Conservation (phyloP, 2,113 vertebrate genomes). For the Hiodon tergisus region DNA sequence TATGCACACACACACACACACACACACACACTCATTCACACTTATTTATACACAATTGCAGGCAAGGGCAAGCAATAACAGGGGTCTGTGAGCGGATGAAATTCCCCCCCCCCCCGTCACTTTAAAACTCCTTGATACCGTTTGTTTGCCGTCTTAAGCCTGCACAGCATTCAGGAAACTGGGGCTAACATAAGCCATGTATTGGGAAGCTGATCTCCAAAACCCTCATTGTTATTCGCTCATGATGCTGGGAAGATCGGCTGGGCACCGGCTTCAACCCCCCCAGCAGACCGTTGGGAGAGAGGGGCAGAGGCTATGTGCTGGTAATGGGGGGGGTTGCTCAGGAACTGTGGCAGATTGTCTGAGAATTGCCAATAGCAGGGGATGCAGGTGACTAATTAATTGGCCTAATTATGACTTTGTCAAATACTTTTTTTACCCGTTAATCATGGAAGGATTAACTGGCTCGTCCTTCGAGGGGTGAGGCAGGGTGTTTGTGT, state of each 20-base stretch:
- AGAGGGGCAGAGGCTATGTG: background rate
- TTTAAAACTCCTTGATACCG: conserved; percentile 36
- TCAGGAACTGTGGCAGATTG: conserved; percentile 33
- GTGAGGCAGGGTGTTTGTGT: background rate
- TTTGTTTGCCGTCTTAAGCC: conserved; percentile 58
- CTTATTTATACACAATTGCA: background rate
- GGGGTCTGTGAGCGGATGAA: conserved; percentile 34
- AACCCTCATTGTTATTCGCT: conserved; percentile 60
- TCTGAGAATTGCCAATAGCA: conserved; percentile 27
- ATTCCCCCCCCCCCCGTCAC: conserved; percentile 15
- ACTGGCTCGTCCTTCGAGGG: background rate
- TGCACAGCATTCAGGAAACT: conserved; percentile 46
- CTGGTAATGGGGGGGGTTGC: background rate
- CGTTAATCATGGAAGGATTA: conserved; percentile 12
- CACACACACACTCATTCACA: background rate
- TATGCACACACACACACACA: background rate
- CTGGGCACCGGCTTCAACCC: conserved; percentile 38
- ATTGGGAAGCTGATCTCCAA: conserved; percentile 52
- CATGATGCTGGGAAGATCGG: conserved; percentile 53
- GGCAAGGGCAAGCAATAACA: background rate
- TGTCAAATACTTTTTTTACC: conserved; percentile 7
- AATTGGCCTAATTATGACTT: conserved; percentile 17
- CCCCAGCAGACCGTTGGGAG: background rate
- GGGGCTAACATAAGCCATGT: conserved; percentile 49
- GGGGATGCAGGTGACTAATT: conserved; percentile 16